These are phyloP conservation scores for Sebastes cheni DNA, from an alignment of 2,797 vertebrate genomes.

Conservation along the genomic window DNA sequence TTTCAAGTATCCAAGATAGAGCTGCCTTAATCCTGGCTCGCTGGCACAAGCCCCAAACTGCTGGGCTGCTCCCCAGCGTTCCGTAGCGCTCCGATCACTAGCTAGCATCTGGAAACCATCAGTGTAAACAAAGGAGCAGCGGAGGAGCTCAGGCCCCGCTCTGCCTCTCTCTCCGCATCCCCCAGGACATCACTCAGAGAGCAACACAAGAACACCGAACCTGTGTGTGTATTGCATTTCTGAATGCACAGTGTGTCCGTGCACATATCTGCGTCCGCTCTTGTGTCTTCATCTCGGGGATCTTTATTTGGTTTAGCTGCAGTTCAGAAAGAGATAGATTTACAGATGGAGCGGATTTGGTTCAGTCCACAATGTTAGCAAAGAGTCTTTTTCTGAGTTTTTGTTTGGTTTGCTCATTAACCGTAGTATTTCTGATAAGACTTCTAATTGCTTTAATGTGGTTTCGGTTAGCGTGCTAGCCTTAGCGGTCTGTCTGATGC, in stretches of 20 bases:
- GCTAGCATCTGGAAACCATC: slow-evolving; percentile 97
- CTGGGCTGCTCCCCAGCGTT: slow-evolving; percentile 85
- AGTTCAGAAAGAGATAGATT: slow-evolving; percentile 75
- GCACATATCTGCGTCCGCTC: slow-evolving; percentile 56
- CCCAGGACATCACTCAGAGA: slow-evolving; percentile 84
- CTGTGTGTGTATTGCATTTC: slow-evolving; percentile 62
- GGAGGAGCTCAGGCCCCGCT: slow-evolving; percentile 87
- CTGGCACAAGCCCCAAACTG: slow-evolving; percentile 84
- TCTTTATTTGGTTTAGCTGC: slow-evolving; percentile 90
- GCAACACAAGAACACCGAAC: slow-evolving; percentile 86
- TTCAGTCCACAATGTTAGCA: slow-evolving; percentile 69
- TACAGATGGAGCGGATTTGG: slow-evolving; percentile 69
- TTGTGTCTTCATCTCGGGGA: slow-evolving; percentile 80
- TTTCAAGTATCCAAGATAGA: slow-evolving; percentile 78
- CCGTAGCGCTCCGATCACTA: slow-evolving; percentile 72
- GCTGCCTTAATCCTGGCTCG: slow-evolving; percentile 74
- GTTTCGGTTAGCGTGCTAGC: slow-evolving; percentile 60
- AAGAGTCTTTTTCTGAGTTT: slow-evolving; percentile 64
- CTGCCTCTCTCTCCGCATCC: slow-evolving; percentile 76
- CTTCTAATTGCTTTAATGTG: slow-evolving; percentile 76
- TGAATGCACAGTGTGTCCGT: slow-evolving; percentile 5
- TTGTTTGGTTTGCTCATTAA: slow-evolving; percentile 82
- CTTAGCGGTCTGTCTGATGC: slow-evolving; percentile 43
- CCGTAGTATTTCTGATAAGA: slow-evolving; percentile 74
- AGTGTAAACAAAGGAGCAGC: slow-evolving; percentile 92